Base-by-base conservation (phyloP, 2,888 invertebrate species). In the Lithophane semibrunnea region DNA sequence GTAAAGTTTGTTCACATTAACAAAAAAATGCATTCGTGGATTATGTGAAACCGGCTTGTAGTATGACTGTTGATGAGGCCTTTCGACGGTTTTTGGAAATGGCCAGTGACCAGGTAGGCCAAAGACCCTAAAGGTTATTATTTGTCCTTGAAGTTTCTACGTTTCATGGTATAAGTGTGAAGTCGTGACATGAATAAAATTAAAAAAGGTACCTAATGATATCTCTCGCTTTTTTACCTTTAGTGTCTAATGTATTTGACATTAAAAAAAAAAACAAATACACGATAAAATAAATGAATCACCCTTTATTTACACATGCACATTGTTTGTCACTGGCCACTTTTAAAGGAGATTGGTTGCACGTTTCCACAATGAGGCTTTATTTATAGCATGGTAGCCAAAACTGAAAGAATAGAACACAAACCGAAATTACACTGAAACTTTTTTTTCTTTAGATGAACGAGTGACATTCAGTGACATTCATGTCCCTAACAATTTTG, bases 111-210 rank as follows among this genome's bases (percentile, higher is more conserved):
- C 73, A 42, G 83, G 81, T 73, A 85, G 91, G 92, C 82, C 89
- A 92, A 91, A 88, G 90, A 92, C 92, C 92, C 81, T 82, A 75
- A 82, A 88, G 86, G 88, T 89, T 86, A 87, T 89, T 88, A 73
- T 89, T 86, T 86, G 79, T 82, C 87, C 84, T 89, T 86, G 82
- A 65, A 67, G 75, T 83, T 80, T 86, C 77, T 81, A 82, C 67
- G 66, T 66, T 73, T 80, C 72, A 73, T 73, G 79, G 56, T 84
- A 75, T 77, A 86, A 88, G 86, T 86, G 87, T 54, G 65, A 88
- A 90, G 56, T 90, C 88, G 90, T 91, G 90, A 91, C 90, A 76
- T 69, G 79, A 81, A 74, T 77, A 71, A 83, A 85, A 83, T 87
- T 79, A 69, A 80, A 85, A 81, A 82, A 80, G 69, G 44, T 52